Base-by-base conservation (phyloP, 2,797 vertebrate species). In the Meriones psammophilus region DNA sequence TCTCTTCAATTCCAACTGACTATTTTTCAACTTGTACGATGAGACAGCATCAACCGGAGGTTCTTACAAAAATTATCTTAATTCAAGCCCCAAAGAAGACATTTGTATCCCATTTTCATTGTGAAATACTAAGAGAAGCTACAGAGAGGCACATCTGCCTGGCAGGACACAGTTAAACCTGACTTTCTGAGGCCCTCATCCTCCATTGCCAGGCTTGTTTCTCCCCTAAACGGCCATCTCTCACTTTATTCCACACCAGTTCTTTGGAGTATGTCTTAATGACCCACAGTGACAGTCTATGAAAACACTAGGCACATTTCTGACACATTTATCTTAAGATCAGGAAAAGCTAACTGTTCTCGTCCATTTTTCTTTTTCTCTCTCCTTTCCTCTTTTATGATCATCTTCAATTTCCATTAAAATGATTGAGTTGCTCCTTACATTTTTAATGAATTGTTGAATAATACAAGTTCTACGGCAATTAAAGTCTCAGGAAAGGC, bases 371-470 rank as follows among this genome's bases (percentile, higher is more conserved):
- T 92, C 24, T 26, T 46, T 54, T 68, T 66, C 66, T 60, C 46
- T 14, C 92, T 4, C 15, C 12, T 92, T 8, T 28, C 69, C 14
- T 91, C 69, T 36, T 28, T 88, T 42, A 96, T 69, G 39, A 74
- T 71, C 62, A 58, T 91, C 60, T 24, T 73, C 39, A 26, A n/a
- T 96, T 96, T 97, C 92, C 78, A 83, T 97, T 86, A 94, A 95
- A 86, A 79, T 96, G 80, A 97, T 81, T 79, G 81, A 93, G 17
- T 36, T 94, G 28, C 36, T 97, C 83, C 84, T 68, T 96, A 94
- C 92, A 95, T 97, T 20, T 96, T 97, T 92, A 90, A 96, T 96
- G 80, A 74, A 39, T 83, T 95, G 91, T 97, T 96, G 92, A 97
- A 97, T 95, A 96, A 93, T 94, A 92, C 85, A 97, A 94, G 68